Conservation (phyloP, 2,113 vertebrate genomes). For the Fukomys damarensis region DNA sequence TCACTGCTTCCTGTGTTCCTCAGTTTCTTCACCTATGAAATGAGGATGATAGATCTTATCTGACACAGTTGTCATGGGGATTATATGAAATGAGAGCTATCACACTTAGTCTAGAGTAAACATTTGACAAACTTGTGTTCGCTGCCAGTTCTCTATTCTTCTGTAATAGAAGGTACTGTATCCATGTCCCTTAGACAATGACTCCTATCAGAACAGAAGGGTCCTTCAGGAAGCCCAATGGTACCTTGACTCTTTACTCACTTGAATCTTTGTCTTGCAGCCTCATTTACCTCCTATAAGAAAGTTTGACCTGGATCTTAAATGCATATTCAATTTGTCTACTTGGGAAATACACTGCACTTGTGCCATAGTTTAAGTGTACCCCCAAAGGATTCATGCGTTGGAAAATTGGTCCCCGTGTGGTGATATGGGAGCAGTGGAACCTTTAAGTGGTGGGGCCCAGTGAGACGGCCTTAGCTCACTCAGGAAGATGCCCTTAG, state of each 20-base stretch:
- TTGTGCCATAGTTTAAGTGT: neutral
- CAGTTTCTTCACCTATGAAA: constrained; percentile 44
- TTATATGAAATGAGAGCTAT: neutral
- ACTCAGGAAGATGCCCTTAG: neutral
- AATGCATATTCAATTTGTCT: neutral
- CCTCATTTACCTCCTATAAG: neutral
- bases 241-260: neutral
- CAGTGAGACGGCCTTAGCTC: no score
- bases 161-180: neutral
- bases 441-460: neutral
- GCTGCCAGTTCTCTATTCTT: neutral
- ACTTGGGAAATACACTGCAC: neutral
- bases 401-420: neutral
- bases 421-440: neutral
- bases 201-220: neutral
- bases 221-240: neutral
- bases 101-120: neutral
- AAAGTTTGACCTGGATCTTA: neutral
- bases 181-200: neutral
- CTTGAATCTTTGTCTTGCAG: neutral
- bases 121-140: neutral
- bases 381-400: neutral
- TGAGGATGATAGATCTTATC: neutral
- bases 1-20: neutral
- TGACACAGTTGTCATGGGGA: neutral